phyloP scores from a whole-genome alignment of 2,113 vertebrate species.

The Engystomops pustulosus region DNA sequence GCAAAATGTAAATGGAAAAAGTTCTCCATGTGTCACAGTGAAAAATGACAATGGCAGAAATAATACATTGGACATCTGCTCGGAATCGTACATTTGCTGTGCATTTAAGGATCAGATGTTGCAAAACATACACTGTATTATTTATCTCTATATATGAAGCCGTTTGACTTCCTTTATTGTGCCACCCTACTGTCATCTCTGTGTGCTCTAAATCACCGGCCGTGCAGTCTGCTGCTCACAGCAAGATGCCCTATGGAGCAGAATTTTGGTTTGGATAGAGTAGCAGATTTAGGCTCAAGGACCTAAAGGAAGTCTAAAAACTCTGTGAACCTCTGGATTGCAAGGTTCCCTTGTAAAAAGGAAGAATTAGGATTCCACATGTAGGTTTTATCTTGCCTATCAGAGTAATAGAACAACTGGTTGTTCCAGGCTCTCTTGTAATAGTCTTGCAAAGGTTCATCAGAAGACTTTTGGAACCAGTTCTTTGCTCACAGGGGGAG shows the following conservation, averaged over 20 bases:
- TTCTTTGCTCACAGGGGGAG: too few species aligned
- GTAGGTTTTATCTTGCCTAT: too few species aligned
- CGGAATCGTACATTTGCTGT: conserved; percentile 67
- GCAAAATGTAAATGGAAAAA: conserved; percentile 82
- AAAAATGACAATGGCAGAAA: conserved; percentile 84
- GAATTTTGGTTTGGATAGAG: conserved; percentile 1
- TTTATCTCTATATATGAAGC: conserved; percentile 54
- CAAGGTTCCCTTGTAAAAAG: too few species aligned
- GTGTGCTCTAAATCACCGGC: conserved; percentile 24
- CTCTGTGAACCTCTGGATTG: too few species aligned
- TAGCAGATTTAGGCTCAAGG: neutral
- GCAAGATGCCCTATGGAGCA: neutral
- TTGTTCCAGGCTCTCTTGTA: too few species aligned
- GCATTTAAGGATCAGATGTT: conserved; percentile 77
- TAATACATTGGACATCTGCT: conserved; percentile 88
- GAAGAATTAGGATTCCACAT: too few species aligned
- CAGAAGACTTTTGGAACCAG: too few species aligned
- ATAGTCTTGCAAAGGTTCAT: too few species aligned
- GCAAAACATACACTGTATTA: conserved; percentile 65
- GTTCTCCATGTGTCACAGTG: conserved; percentile 79
- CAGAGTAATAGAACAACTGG: too few species aligned
- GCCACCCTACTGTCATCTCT: conserved; percentile 8
- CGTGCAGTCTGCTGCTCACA: neutral
- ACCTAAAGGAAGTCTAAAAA: neutral
- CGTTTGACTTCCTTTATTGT: conserved; percentile 22